phyloP scores from a whole-genome alignment of 2,888 invertebrate genomes.

The Colostygia pectinataria region DNA sequence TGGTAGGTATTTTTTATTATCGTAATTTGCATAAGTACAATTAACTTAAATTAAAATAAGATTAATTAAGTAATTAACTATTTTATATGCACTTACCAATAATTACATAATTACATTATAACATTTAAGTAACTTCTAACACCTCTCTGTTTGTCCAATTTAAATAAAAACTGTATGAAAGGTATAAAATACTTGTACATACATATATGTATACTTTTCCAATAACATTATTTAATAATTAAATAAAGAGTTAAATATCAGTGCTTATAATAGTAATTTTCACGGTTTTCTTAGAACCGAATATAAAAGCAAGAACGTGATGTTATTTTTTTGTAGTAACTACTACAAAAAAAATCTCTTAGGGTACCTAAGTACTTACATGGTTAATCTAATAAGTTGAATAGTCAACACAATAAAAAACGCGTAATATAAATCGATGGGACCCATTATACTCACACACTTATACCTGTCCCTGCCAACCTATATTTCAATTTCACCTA shows the following conservation, averaged over 20 bases:
- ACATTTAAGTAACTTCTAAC: no score
- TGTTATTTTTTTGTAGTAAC: no score
- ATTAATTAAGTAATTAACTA: no score
- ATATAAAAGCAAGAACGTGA: neutral
- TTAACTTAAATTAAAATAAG: neutral
- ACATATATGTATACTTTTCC: neutral
- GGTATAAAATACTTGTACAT: constrained; percentile 6
- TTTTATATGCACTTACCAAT: no score
- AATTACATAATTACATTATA: no score
- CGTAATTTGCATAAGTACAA: neutral
- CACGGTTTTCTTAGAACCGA: neutral
- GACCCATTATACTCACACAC: no score
- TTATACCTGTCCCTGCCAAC: no score
- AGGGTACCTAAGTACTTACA: neutral
- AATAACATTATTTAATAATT: constrained; percentile 12
- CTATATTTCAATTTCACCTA: no score
- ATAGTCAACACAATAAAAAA: no score
- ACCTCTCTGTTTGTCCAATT: constrained; percentile 27
- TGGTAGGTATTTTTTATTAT: neutral
- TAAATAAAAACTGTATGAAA: constrained; percentile 41
- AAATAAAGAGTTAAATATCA: constrained; percentile 7
- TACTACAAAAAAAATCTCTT: neutral
- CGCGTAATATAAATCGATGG: no score
- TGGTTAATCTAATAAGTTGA: no score
- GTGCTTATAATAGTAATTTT: neutral